Base-by-base conservation (phyloP, 2,888 invertebrate genomes). In the Xylota sylvarum region DNA sequence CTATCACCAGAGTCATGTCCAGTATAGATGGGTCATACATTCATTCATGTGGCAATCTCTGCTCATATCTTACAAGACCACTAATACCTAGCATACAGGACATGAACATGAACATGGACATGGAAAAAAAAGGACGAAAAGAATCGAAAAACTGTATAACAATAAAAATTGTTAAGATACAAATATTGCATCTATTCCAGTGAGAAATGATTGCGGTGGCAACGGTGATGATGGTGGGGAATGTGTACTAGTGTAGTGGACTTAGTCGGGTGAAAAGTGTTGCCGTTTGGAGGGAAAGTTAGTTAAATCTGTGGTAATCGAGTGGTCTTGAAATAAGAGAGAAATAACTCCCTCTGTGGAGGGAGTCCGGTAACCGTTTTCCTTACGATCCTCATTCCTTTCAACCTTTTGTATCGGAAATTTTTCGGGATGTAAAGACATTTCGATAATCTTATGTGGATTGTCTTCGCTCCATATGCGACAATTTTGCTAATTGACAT, bases 91-190 rank as follows among this genome's bases (percentile, higher is more conserved):
- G 70, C 64, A 23, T 35, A 46, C 17, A 32, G 32, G 17, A 32
- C 32, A 30, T 2, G 37, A 4, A 46, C 43, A n/a, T 19, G 19
- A 27, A 74, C 43, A 64, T 19, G 30, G 30, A 62, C n/a, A n/a
- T n/a, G n/a, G 60, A 55, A 17, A 9, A 17, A 37, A 7, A 17
- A 37, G 48, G 14, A 14, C n/a, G 0, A 19, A 64, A 64, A 64
- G 27, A 43, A 27, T 23, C 35, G 19, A 74, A 52, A 52, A 64
- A 19, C 32, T 43, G 55, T 64, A 74, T 74, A 69, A 72, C 79
- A 79, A 79, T 79, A 79, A 79, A 79, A 79, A 79, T 79, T 79
- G 70, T 35, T 64, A 56, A 72, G 70, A 79, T 70, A 79, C 79
- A 79, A 79, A 72, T 72, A 79, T 79, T 72, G 70, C 64, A 72